Evolutionary conservation across 2,797 vertebrate species (phyloP).

Genomic region (Atherinosoma microstoma): DNA sequence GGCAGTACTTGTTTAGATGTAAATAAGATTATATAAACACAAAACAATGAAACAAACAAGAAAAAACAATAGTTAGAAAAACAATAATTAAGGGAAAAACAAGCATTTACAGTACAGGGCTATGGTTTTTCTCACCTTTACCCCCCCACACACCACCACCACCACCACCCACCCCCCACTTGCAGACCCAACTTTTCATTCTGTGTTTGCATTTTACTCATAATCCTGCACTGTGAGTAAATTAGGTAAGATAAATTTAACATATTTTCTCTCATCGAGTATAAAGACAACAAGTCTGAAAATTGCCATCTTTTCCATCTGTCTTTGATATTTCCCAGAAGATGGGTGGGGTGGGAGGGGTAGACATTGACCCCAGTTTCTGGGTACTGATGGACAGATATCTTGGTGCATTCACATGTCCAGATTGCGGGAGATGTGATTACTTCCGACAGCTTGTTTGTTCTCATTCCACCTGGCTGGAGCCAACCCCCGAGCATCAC

Average conservation of each 20-base stretch:
- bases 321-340: conserved; percentile 51
- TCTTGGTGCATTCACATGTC: conserved; percentile 73
- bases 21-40: conserved; percentile 56
- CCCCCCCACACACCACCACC: too few relatives aligned
- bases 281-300: conserved; percentile 58
- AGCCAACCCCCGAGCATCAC: conserved; percentile 66
- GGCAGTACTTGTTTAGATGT: conserved; percentile 40
- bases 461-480: conserved; percentile 83
- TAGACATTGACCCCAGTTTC: conserved; percentile 63
- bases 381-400: conserved; percentile 76
- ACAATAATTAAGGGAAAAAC: neutral
- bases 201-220: neutral
- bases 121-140: conserved; percentile 17
- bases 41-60: conserved; percentile 15
- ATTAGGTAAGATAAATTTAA: conserved; percentile 10
- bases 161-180: too few relatives aligned
- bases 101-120: conserved; percentile 10
- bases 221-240: neutral
- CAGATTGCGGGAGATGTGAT: conserved; percentile 77
- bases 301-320: conserved; percentile 51
- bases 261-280: conserved; percentile 48
- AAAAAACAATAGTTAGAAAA: neutral
- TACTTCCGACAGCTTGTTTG: conserved; percentile 84
- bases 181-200: conserved; percentile 15
- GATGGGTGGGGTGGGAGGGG: conserved; percentile 30